phyloP scores from a whole-genome alignment of 2,888 invertebrate genomes.

The Rotaria macrura region DNA sequence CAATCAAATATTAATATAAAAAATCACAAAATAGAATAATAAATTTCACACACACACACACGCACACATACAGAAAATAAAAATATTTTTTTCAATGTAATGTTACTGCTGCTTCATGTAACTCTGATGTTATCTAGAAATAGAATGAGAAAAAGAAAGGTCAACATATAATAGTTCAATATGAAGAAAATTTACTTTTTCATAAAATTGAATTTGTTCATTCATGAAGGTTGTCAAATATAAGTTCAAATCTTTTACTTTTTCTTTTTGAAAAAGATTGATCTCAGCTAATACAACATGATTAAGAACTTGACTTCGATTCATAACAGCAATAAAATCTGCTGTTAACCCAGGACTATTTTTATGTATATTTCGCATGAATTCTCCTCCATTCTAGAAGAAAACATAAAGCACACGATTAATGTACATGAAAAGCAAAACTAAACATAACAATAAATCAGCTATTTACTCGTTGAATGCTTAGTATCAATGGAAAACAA shows the following conservation, averaged over 20 bases:
- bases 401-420: too few species aligned
- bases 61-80: too few species aligned
- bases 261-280: conserved; percentile 30
- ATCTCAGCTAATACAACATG: conserved; percentile 33
- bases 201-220: conserved; percentile 31
- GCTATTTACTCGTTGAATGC: neutral
- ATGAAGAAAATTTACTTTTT: neutral
- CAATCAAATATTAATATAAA: neutral
- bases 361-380: neutral
- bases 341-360: neutral
- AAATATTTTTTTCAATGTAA: neutral
- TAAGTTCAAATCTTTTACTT: conserved; percentile 32
- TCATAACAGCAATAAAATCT: neutral
- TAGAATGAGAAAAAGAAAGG: neutral
- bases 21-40: neutral
- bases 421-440: neutral
- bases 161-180: neutral
- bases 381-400: neutral
- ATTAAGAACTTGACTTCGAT: conserved; percentile 25
- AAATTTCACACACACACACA: too few species aligned
- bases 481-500: conserved; percentile 1
- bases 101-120: neutral
- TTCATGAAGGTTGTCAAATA: conserved; percentile 24
- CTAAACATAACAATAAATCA: neutral
- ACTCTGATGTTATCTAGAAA: neutral